phyloP scores from a whole-genome alignment of 2,888 invertebrate genomes.

The Blera fallax region DNA sequence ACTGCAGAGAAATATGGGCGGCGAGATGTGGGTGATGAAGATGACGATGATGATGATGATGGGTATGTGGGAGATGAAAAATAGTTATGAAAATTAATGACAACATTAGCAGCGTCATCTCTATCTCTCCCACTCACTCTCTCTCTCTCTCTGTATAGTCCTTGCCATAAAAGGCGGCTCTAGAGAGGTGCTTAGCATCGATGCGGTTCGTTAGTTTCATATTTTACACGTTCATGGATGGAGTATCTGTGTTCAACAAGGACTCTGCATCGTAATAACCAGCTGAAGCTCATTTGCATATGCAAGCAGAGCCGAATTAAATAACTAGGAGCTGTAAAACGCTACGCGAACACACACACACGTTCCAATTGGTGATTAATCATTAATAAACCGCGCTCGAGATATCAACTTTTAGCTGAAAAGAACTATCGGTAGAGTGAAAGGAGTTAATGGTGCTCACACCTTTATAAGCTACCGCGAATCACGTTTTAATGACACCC shows the following conservation, averaged over 20 bases:
- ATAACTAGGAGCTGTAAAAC: slow-evolving; percentile 29
- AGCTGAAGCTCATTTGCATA: slow-evolving; percentile 58
- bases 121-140: too few relatives aligned
- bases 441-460: slow-evolving; percentile 42
- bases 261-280: slow-evolving; percentile 26
- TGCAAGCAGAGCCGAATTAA: slow-evolving; percentile 34
- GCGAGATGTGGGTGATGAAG: too few relatives aligned
- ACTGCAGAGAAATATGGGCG: not conserved
- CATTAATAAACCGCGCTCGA: slow-evolving; percentile 44
- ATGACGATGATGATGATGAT: not conserved
- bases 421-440: slow-evolving; percentile 28
- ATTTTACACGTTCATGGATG: slow-evolving; percentile 58
- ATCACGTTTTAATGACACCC: slow-evolving; percentile 19
- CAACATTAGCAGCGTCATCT: slow-evolving; percentile 64
- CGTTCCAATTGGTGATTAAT: slow-evolving; percentile 44
- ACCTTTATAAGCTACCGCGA: not conserved
- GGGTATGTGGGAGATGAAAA: slow-evolving; percentile 43
- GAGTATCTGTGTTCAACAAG: slow-evolving; percentile 6
- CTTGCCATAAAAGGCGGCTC: slow-evolving; percentile 40
- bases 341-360: not conserved
- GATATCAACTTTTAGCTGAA: slow-evolving; percentile 29
- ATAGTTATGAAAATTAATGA: slow-evolving; percentile 73
- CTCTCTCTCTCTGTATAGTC: too few relatives aligned
- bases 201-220: slow-evolving; percentile 66
- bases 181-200: slow-evolving; percentile 57